Percentiles rank a stretch among this genome's conserved stretches.
Conservation (phyloP, 1,140 invertebrate genomes). For the Oryzaephilus surinamensis region DNA sequence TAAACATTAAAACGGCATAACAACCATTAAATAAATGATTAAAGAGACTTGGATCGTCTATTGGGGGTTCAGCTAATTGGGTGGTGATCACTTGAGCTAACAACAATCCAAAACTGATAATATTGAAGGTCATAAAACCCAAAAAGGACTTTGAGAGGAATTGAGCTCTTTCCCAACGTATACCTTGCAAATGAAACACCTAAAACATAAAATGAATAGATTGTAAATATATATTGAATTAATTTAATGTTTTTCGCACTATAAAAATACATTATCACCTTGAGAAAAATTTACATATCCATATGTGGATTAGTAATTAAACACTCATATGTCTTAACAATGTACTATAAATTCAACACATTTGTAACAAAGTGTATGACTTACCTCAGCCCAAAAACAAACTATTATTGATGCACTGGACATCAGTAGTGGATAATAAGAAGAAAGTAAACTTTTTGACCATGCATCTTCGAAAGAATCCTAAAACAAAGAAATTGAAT, state of each 20-base stretch:
- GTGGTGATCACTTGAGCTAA: conserved; percentile 68
- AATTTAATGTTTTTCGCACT: too few relatives aligned
- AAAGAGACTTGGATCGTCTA: conserved; percentile 59
- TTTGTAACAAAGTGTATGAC: conserved; percentile 23
- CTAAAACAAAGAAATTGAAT: conserved; percentile 40
- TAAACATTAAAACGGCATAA: conserved; percentile 80
- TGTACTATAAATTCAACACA: conserved; percentile 1
- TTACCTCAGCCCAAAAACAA: conserved; percentile 91
- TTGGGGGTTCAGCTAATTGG: conserved; percentile 50
- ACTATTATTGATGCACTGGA: conserved; percentile 85
- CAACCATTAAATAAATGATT: conserved; percentile 83
- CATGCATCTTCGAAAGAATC: conserved; percentile 68
- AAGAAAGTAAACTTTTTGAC: conserved; percentile 74
- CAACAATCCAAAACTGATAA: conserved; percentile 78
- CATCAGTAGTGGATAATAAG: conserved; percentile 83
- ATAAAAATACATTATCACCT: too few relatives aligned
- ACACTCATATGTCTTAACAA: too few relatives aligned
- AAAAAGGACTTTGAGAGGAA: conserved; percentile 89
- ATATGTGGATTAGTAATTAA: conserved; percentile 2
- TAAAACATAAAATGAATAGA: conserved; percentile 35
- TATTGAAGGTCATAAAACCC: conserved; percentile 84
- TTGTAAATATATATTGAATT: conserved; percentile 6
- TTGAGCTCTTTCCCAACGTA: conserved; percentile 73
- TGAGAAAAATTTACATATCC: too few relatives aligned
- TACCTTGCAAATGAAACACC: conserved; percentile 83